Percentiles rank a stretch among this genome's conserved stretches.
These are phyloP conservation scores for Cheilosia soror DNA, from an alignment of 2,888 invertebrate genomes.

Conservation along the genomic window DNA sequence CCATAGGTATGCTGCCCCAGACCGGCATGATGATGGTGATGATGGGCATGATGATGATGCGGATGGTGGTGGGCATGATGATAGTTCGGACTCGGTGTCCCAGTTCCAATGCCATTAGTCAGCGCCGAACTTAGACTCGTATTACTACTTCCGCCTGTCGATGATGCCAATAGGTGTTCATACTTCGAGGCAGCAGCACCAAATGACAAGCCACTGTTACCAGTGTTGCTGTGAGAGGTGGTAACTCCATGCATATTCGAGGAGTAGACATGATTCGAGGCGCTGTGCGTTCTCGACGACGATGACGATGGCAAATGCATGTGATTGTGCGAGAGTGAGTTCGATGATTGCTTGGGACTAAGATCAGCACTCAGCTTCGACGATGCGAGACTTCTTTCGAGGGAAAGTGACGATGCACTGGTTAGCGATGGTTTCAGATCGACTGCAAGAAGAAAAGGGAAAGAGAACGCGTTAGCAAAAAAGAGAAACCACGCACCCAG, in stretches of 20 bases:
- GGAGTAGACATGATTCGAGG: constrained; percentile 79
- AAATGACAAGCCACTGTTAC: constrained; percentile 77
- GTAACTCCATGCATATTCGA: constrained; percentile 73
- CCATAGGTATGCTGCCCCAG: constrained; percentile 79
- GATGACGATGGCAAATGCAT: constrained; percentile 77
- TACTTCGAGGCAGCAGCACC: constrained; percentile 79
- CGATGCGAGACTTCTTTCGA: constrained; percentile 77
- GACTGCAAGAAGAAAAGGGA: constrained; percentile 60
- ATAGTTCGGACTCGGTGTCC: constrained; percentile 81
- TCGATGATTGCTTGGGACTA: constrained; percentile 76
- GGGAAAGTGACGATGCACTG: constrained; percentile 77
- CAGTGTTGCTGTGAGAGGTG: constrained; percentile 75
- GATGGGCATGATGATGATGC: constrained; percentile 80
- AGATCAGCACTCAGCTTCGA: constrained; percentile 75
- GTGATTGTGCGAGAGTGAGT: constrained; percentile 68
- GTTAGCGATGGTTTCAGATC: constrained; percentile 82
- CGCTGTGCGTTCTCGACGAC: constrained; percentile 75
- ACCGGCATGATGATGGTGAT: constrained; percentile 79
- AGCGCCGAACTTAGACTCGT: constrained; percentile 67
- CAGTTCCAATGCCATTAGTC: constrained; percentile 77
- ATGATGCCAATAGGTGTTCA: constrained; percentile 78
- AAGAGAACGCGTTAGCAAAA: constrained; percentile 22
- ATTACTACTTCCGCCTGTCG: constrained; percentile 75
- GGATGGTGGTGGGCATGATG: constrained; percentile 78
- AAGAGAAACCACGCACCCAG: constrained; percentile 13